Percentiles rank a stretch among this genome's conserved stretches.
Evolutionary conservation across 2,797 vertebrate species (phyloP).

Genomic region (Micrastur ruficollis): DNA sequence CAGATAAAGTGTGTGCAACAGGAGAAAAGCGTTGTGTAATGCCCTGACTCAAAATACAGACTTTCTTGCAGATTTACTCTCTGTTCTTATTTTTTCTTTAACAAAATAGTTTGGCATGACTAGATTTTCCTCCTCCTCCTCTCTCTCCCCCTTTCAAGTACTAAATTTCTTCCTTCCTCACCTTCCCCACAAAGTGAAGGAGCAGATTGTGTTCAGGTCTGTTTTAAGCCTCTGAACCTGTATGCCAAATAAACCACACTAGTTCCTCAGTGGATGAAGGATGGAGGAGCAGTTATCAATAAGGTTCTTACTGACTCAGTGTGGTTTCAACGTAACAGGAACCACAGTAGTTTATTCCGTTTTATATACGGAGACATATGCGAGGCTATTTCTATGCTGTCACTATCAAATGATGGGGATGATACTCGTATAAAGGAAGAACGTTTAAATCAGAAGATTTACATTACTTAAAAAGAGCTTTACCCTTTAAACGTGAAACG

Average conservation of each 20-base stretch:
- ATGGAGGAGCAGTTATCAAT: slow-evolving; percentile 26
- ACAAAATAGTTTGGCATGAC: background rate
- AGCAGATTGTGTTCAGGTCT: slow-evolving; percentile 9
- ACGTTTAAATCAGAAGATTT: background rate
- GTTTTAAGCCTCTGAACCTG: slow-evolving; percentile 17
- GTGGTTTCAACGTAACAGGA: background rate
- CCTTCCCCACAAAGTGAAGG: background rate
- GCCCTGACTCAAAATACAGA: background rate
- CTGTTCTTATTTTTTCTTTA: background rate
- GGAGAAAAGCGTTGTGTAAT: background rate
- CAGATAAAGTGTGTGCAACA: fast-evolving
- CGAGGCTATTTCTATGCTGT: background rate
- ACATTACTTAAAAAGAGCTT: background rate
- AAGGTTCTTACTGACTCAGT: background rate
- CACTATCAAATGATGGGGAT: background rate
- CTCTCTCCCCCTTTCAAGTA: background rate
- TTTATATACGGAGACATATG: background rate
- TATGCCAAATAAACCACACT: slow-evolving; percentile 32
- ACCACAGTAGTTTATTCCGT: background rate
- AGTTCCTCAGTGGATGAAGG: slow-evolving; percentile 33
- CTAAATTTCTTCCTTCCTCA: slow-evolving; percentile 3
- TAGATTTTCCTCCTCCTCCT: background rate
- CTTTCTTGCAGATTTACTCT: background rate
- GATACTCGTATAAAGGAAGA: background rate
- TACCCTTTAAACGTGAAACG: background rate